These are phyloP conservation scores for Avahi laniger DNA, from an alignment of 2,797 vertebrate species.

Conservation along the genomic window DNA sequence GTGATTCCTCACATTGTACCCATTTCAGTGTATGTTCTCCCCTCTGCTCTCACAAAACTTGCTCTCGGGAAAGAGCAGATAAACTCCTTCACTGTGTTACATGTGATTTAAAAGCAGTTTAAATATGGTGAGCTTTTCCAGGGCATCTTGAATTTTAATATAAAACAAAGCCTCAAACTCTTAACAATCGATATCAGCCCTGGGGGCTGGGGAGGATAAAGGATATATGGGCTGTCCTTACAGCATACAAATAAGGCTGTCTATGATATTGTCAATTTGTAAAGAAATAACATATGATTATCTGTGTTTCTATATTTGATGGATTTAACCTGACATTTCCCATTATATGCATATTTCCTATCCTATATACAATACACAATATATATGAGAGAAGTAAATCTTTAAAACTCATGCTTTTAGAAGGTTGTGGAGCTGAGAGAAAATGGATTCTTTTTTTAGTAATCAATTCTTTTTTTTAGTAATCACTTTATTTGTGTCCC, in stretches of 20 bases:
- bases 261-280: not conserved
- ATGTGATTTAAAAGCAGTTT: not conserved
- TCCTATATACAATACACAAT: not conserved
- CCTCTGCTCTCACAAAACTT: not conserved
- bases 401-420: not conserved
- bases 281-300: not conserved
- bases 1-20: not conserved
- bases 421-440: not conserved
- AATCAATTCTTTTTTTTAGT: not conserved
- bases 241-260: not conserved
- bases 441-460: not conserved
- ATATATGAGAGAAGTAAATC: not conserved
- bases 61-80: not conserved
- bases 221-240: not conserved
- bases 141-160: not conserved
- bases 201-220: not conserved
- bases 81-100: not conserved
- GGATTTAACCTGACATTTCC: not conserved
- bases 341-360: not conserved
- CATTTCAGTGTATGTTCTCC: not conserved
- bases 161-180: not conserved
- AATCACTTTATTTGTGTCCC: too few species aligned
- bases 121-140: not conserved
- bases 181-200: not conserved
- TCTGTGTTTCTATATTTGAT: not conserved